phyloP scores from a whole-genome alignment of 2,888 invertebrate genomes.

The Dryobotodes eremita region DNA sequence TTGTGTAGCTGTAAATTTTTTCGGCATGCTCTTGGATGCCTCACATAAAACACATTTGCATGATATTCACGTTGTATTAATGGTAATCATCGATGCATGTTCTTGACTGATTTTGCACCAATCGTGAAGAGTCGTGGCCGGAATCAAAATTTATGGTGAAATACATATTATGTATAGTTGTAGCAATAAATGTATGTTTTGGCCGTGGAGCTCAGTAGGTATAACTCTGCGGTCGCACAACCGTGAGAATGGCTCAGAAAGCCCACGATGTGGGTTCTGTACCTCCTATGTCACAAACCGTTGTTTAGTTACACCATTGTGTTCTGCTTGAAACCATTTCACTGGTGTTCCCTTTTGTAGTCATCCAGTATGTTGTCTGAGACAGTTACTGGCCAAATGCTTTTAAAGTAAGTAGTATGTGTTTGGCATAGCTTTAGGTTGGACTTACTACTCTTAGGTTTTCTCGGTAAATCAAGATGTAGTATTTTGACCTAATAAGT shows the following conservation, averaged over 20 bases:
- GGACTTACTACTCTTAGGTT: conserved; percentile 59
- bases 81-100: conserved; percentile 62
- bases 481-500: conserved; percentile 60
- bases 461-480: conserved; percentile 61
- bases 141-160: conserved; percentile 7
- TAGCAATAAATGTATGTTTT: conserved; percentile 9
- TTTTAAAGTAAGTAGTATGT: conserved; percentile 6
- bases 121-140: conserved; percentile 33
- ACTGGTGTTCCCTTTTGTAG: conserved; percentile 2
- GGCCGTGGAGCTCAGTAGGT: not conserved
- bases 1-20: conserved; percentile 35
- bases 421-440: conserved; percentile 42
- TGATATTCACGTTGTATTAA: conserved; percentile 57
- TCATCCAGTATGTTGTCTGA: not conserved
- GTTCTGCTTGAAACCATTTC: conserved; percentile 12
- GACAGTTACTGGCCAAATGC: conserved; percentile 9
- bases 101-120: conserved; percentile 61
- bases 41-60: conserved; percentile 60
- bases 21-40: conserved; percentile 45
- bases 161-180: conserved; percentile 8
- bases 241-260: conserved; percentile 2
- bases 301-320: conserved; percentile 11
- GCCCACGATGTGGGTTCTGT: not conserved
- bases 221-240: conserved; percentile 8
- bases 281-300: conserved; percentile 28